Evolutionary conservation across 2,888 invertebrate genomes (phyloP), one percentile per base, ranked within the genome.

Genomic region (Melitaea athalia): DNA sequence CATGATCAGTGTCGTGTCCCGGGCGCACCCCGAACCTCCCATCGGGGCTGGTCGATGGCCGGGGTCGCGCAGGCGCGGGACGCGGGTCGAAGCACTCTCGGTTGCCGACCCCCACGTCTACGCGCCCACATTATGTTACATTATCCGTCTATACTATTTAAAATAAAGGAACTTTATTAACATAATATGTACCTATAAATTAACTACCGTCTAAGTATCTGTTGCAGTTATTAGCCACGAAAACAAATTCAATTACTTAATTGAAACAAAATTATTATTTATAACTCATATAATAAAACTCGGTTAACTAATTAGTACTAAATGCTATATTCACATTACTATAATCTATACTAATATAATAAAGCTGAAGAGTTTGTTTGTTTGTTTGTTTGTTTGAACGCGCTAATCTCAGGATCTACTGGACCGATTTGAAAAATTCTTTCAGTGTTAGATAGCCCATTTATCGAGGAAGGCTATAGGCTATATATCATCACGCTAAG

Each of bases 1-100:
- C 75, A 67, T 59, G 68, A 67, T 73, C 70, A 69, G 59, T 64
- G 68, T 72, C 72, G 63, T 64, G 70, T 73, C 74, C 75, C 74
- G 72, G 74, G 74, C 74, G 68, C 74, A 75, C 74, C 77, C 75
- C 72, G 72, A 63, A 66, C 68, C 79, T 68, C 64, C 69, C 61
- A 63, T 76, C 77, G 77, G 80, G 81, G 84, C 81, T 85, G 87
- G 85, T 86, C 85, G 86, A 85, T 85, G 85, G 78, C 78, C 83
- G 85, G 81, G 86, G 84, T 80, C 87, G 90, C 91, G 90, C 91
- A 87, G 78, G 89, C 91, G 90, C 89, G 78, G 76, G 77, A 68
- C 75, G 73, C 84, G 81, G 90, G 89, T 89, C 90, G 87, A 86
- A 87, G 89, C 85, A 88, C 90, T 89, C 85, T 79, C 87, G 90